These are phyloP conservation scores for Anneissia japonica DNA, from an alignment of 35 echinoderm and acorn worm species.

Conservation along the genomic window DNA sequence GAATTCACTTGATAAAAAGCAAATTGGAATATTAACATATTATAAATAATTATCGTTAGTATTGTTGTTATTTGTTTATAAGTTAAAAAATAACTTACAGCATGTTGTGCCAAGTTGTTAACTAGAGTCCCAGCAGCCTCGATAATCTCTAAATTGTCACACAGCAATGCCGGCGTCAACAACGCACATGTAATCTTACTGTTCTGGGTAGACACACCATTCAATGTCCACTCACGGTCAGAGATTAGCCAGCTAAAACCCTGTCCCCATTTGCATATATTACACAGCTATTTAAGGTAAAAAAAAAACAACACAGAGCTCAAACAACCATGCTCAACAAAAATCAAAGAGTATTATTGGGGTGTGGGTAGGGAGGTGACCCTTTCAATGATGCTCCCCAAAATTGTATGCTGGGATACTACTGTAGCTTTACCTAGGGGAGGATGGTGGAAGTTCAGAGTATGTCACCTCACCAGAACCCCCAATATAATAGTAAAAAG, in stretches of 20 bases:
- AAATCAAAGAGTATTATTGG: too few species aligned
- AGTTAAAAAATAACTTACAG: conserved; percentile 15
- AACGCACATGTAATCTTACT: conserved; percentile 45
- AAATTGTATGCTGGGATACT: too few species aligned
- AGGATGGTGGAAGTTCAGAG: too few species aligned
- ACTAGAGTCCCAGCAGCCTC: conserved; percentile 44
- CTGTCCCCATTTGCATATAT: conserved; percentile 57
- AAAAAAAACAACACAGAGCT: too few species aligned
- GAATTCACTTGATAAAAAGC: background rate
- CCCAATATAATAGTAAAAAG: too few species aligned
- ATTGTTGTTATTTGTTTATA: background rate
- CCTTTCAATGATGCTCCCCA: too few species aligned
- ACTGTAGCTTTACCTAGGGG: too few species aligned
- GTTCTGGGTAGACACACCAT: conserved; percentile 43
- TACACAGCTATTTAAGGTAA: conserved; percentile 49
- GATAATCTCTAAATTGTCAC: conserved; percentile 42
- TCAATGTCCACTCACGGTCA: conserved; percentile 54
- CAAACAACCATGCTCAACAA: too few species aligned
- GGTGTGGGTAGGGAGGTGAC: too few species aligned
- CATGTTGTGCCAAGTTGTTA: conserved; percentile 54
- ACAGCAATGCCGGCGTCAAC: conserved; percentile 38
- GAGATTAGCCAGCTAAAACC: conserved; percentile 68
- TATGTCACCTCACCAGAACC: too few species aligned
- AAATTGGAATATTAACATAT: background rate
- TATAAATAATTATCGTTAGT: background rate